Evolutionary conservation across 2,888 invertebrate species (phyloP).

Genomic region (Hirtodrosophila duncani): DNA sequence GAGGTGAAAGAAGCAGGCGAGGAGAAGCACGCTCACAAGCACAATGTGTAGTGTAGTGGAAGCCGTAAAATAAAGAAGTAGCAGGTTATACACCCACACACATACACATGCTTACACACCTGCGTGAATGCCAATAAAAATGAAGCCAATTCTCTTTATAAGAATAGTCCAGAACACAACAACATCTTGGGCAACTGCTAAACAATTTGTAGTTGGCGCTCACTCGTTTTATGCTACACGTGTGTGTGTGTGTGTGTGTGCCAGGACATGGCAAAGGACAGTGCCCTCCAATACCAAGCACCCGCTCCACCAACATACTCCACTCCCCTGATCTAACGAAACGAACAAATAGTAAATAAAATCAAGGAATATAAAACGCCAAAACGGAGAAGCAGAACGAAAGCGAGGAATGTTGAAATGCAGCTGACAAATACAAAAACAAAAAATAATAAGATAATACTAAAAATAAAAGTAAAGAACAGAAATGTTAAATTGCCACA

Average conservation of each 20-base stretch:
- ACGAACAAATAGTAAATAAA: conserved; percentile 64
- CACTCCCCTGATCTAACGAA: conserved; percentile 17
- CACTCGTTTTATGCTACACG: conserved; percentile 54
- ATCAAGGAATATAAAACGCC: conserved; percentile 59
- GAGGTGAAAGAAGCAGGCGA: neutral
- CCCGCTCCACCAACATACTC: neutral
- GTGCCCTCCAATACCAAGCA: neutral
- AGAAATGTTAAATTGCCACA: conserved; percentile 44
- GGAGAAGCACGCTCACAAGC: neutral
- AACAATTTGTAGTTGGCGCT: conserved; percentile 65
- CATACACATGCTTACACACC: conserved; percentile 4
- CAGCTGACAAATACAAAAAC: neutral
- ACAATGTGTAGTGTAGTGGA: no score
- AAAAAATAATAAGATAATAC: neutral
- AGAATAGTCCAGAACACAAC: conserved; percentile 16
- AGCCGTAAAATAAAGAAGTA: no score
- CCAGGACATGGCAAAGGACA: no score
- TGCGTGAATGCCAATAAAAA: conserved; percentile 59
- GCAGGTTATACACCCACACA: no score
- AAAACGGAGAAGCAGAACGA: conserved; percentile 1
- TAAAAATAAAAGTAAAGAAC: neutral
- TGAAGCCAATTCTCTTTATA: conserved; percentile 59
- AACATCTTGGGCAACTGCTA: conserved; percentile 28
- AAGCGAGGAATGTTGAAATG: conserved; percentile 8
- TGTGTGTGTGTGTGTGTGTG: no score